A percentile compares a stretch with the other conserved stretches of the same genome.
Conservation (phyloP, 2,797 vertebrate species). For the Esox masquinongy region DNA sequence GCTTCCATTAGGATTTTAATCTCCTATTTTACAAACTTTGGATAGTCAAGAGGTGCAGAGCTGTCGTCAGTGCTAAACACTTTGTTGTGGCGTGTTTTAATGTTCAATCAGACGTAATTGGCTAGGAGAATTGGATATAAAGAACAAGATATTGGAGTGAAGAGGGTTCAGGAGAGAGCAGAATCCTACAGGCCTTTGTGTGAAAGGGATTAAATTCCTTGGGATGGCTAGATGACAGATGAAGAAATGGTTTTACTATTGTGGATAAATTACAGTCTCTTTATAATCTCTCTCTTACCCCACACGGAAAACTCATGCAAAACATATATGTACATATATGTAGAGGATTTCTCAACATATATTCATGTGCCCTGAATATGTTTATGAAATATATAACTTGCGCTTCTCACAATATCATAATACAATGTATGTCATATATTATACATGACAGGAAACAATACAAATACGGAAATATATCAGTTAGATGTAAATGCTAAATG, state of each 20-base stretch:
- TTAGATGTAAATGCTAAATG: too few species aligned
- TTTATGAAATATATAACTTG: too few species aligned
- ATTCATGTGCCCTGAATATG: too few species aligned
- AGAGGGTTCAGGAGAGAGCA: conserved; percentile 31
- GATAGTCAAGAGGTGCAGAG: conserved; percentile 4
- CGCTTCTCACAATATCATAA: too few species aligned
- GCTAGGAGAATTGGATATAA: conserved; percentile 41
- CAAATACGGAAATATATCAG: too few species aligned
- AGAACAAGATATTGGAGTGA: conserved; percentile 32
- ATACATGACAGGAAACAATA: too few species aligned
- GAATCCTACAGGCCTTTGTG: conserved; percentile 1
- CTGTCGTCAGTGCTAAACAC: neutral
- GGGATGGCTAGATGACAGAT: conserved; percentile 18
- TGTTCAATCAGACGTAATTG: conserved; percentile 47
- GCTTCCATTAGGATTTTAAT: conserved; percentile 51
- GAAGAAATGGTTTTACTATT: conserved; percentile 21
- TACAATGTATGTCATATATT: too few species aligned
- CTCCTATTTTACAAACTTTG: conserved; percentile 31
- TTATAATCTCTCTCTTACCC: neutral
- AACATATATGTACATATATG: too few species aligned
- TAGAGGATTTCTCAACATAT: too few species aligned
- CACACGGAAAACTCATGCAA: too few species aligned
- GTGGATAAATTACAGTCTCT: neutral
- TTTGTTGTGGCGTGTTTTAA: conserved; percentile 51
- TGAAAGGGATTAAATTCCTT: conserved; percentile 33